Evolutionary conservation across 53 echinoderm and acorn worm genomes (phyloP).

Genomic region (Hippasteria phrygiana): DNA sequence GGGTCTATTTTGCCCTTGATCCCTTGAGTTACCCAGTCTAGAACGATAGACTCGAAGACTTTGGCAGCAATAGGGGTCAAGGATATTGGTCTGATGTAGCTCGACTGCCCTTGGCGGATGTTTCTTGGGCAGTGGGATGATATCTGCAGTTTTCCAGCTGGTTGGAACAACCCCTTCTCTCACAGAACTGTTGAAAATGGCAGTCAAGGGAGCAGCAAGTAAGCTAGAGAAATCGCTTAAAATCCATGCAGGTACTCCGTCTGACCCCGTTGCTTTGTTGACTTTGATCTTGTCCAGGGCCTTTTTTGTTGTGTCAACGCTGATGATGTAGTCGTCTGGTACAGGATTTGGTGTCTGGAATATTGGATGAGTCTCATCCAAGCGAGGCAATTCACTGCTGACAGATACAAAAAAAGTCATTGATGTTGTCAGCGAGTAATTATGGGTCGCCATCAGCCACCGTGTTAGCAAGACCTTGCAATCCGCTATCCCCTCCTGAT

Average conservation of each 20-base stretch:
- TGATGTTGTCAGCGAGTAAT: slow-evolving; percentile 2
- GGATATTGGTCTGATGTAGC: slow-evolving; percentile 27
- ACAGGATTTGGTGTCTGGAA: slow-evolving; percentile 16
- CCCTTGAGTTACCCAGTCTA: neutral
- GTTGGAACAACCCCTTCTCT: neutral
- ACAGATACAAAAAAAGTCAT: slow-evolving; percentile 25
- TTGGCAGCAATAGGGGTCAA: slow-evolving; percentile 24
- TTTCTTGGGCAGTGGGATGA: neutral
- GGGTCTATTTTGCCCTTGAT: slow-evolving; percentile 13
- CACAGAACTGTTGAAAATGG: slow-evolving; percentile 1
- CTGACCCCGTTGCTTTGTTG: slow-evolving; percentile 8
- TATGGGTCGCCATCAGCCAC: neutral
- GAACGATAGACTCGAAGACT: neutral
- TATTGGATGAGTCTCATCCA: neutral
- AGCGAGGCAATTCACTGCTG: neutral
- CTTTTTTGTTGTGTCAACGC: neutral
- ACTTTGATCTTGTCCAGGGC: slow-evolving; percentile 14
- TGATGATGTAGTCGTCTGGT: neutral
- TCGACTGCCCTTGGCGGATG: slow-evolving; percentile 6
- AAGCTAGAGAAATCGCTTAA: slow-evolving; percentile 7
- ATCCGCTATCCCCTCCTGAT: neutral
- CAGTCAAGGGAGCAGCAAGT: slow-evolving; percentile 8
- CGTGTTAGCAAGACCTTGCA: slow-evolving; percentile 4
- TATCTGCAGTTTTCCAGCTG: slow-evolving; percentile 3
- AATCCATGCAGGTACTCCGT: slow-evolving; percentile 27